Conservation (phyloP, 2,888 invertebrate species). For the Acanthoscelides obtectus region DNA sequence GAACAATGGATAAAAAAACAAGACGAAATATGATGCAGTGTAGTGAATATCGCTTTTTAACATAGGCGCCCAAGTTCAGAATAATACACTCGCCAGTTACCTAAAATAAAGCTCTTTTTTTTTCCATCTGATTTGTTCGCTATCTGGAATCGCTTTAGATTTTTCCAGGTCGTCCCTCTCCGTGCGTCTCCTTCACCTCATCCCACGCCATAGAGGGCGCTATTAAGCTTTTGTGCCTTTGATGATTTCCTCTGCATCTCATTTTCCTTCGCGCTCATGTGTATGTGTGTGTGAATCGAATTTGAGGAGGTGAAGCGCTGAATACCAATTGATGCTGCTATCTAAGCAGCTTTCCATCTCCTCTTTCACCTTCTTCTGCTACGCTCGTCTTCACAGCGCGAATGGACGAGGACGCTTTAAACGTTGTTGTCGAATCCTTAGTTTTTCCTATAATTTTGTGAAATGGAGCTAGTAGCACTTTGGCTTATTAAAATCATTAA, state of each 20-base stretch:
- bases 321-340: constrained; percentile 46
- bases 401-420: not conserved
- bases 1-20: too few relatives aligned
- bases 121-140: not conserved
- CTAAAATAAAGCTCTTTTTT: not conserved
- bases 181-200: not conserved
- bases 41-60: too few relatives aligned
- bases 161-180: not conserved
- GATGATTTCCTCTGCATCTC: constrained; percentile 51
- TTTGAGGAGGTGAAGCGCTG: constrained; percentile 48
- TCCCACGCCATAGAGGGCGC: constrained; percentile 28
- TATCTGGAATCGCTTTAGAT: not conserved
- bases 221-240: constrained; percentile 50
- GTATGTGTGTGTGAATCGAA: constrained; percentile 44
- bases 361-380: constrained; percentile 15
- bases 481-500: too few relatives aligned
- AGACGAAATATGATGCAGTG: too few relatives aligned
- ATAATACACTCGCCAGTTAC: not conserved
- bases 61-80: too few relatives aligned
- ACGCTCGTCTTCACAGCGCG: not conserved
- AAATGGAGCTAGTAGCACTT: too few relatives aligned
- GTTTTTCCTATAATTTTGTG: not conserved
- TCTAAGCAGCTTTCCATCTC: constrained; percentile 39
- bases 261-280: constrained; percentile 40
- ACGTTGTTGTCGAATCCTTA: not conserved